A percentile compares a stretch with the other conserved stretches of the same genome.
Evolutionary conservation across 2,888 invertebrate genomes (phyloP).

Genomic region (Nomada fabriciana): DNA sequence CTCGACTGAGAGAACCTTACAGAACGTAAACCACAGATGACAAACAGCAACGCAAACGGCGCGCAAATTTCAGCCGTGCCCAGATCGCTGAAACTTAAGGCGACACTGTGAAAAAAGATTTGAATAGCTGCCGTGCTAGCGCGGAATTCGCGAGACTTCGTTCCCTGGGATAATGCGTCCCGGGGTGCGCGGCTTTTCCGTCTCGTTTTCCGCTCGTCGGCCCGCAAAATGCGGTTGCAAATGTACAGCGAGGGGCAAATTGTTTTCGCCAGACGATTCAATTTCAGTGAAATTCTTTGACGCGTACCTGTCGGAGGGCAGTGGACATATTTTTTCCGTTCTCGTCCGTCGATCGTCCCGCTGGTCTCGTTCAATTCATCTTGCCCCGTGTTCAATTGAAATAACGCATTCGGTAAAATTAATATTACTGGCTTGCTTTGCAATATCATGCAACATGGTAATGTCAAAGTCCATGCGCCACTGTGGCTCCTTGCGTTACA

Average conservation of each 20-base stretch:
- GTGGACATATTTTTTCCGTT: neutral
- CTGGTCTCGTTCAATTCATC: too few species aligned
- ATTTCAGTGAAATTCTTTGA: neutral
- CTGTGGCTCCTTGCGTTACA: too few species aligned
- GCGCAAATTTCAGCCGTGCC: conserved; percentile 43
- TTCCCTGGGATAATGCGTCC: conserved; percentile 21
- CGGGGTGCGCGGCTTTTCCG: neutral
- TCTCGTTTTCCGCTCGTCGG: conserved; percentile 3
- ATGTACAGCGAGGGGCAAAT: conserved; percentile 8
- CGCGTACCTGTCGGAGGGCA: neutral
- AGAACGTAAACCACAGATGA: conserved; percentile 25
- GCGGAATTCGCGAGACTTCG: conserved; percentile 38
- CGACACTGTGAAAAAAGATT: conserved; percentile 31
- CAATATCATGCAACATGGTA: too few species aligned
- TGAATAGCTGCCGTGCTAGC: conserved; percentile 20
- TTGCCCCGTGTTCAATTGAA: too few species aligned
- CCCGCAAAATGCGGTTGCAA: conserved; percentile 20
- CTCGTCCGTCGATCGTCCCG: too few species aligned
- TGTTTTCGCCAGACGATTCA: neutral
- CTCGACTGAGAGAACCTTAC: neutral
- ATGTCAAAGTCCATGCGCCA: too few species aligned
- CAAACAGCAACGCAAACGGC: conserved; percentile 44
- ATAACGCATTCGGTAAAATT: too few species aligned
- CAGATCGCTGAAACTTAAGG: conserved; percentile 53
- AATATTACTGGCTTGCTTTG: too few species aligned